A percentile compares a stretch with the other conserved stretches of the same genome.
These are phyloP conservation scores for Callitettix versicolor DNA, from an alignment of 1,140 invertebrate species.

Conservation along the genomic window DNA sequence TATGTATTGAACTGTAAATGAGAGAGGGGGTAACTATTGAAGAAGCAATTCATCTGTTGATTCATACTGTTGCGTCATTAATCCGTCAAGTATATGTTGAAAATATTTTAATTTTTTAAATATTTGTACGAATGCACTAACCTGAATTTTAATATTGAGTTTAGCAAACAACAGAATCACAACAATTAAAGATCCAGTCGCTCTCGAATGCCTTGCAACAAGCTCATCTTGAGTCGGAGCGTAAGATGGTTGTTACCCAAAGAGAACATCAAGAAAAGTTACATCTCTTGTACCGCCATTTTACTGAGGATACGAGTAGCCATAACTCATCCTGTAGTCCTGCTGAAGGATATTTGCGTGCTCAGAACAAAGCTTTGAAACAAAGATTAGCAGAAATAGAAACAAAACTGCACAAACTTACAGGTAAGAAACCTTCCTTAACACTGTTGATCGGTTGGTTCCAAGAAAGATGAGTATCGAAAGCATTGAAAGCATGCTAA, in stretches of 20 bases:
- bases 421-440: no score
- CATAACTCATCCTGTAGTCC: slow-evolving; percentile 10
- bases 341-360: neutral
- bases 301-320: slow-evolving; percentile 44
- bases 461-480: no score
- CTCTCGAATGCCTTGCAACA: slow-evolving; percentile 44
- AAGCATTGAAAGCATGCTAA: no score
- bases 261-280: slow-evolving; percentile 49
- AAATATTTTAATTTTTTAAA: no score
- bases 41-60: no score
- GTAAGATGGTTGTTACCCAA: slow-evolving; percentile 42
- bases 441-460: no score
- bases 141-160: no score
- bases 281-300: slow-evolving; percentile 44
- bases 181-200: slow-evolving; percentile 40
- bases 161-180: slow-evolving; percentile 39
- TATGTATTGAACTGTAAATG: no score
- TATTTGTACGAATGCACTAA: no score
- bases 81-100: no score
- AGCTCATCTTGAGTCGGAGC: slow-evolving; percentile 43
- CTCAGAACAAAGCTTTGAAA: slow-evolving; percentile 13
- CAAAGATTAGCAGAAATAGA: slow-evolving; percentile 8
- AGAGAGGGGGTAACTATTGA: no score
- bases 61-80: no score
- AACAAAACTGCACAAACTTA: neutral